Evolutionary conservation across 2,888 invertebrate genomes (phyloP).

Genomic region (Lasioglossum morio): DNA sequence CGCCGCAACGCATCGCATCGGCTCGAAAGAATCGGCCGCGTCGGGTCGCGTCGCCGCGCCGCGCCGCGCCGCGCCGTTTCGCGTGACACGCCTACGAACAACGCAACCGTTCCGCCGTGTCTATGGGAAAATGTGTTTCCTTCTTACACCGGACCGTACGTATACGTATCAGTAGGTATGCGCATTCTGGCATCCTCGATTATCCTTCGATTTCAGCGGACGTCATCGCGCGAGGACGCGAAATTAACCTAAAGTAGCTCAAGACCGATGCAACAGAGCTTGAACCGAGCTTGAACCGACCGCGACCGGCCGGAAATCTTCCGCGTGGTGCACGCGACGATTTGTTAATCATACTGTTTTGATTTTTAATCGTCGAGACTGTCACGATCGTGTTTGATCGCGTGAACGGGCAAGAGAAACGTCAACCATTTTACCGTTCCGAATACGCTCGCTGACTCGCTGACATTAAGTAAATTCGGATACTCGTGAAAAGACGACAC

Average conservation of each 20-base stretch:
- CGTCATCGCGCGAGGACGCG: conserved; percentile 54
- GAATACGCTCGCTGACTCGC: background rate
- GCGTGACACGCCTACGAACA: conserved; percentile 63
- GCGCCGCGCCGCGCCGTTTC: too few species aligned
- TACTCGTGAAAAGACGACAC: too few species aligned
- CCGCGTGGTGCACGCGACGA: conserved; percentile 3
- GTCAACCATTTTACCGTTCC: background rate
- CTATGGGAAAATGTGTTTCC: conserved; percentile 58
- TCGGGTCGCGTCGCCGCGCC: conserved; percentile 8
- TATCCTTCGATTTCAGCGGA: conserved; percentile 57
- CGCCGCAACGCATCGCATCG: too few species aligned
- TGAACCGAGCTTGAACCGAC: background rate
- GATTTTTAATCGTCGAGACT: conserved; percentile 21
- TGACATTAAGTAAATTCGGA: background rate
- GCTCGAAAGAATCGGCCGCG: conserved; percentile 59
- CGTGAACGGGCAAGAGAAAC: background rate
- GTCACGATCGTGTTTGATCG: background rate
- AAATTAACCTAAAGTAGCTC: conserved; percentile 60
- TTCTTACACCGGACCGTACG: background rate
- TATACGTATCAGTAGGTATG: too few species aligned
- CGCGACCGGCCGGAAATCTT: background rate
- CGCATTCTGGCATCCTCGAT: too few species aligned
- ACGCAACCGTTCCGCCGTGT: too few species aligned
- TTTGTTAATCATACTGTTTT: conserved; percentile 36
- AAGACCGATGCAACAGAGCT: conserved; percentile 52